Conservation (phyloP, 2,797 vertebrate species). For the Cynodonichthys magdalenae region DNA sequence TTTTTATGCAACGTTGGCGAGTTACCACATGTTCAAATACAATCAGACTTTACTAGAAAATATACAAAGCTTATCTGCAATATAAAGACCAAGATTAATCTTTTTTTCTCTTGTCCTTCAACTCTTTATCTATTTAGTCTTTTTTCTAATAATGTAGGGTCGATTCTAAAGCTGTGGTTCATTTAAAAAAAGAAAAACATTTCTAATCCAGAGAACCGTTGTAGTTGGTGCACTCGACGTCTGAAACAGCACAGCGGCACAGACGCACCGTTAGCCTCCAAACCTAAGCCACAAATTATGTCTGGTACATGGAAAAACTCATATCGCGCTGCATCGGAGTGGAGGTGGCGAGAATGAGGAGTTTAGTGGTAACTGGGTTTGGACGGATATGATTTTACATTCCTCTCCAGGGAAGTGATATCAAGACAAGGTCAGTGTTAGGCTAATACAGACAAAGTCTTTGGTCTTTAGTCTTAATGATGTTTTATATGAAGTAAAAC, state of each 20-base stretch:
- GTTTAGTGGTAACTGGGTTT: slow-evolving; percentile 76
- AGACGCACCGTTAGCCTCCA: slow-evolving; percentile 86
- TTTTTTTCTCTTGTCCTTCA: slow-evolving; percentile 7
- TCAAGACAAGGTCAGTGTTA: slow-evolving; percentile 80
- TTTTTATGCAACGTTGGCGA: too few relatives aligned
- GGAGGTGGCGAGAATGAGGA: slow-evolving; percentile 74
- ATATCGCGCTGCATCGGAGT: slow-evolving; percentile 74
- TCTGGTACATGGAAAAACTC: slow-evolving; percentile 82
- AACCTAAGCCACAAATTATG: slow-evolving; percentile 84
- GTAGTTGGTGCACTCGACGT: slow-evolving; percentile 70
- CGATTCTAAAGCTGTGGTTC: slow-evolving; percentile 2
- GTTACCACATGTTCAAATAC: slow-evolving; percentile 67
- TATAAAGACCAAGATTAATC: slow-evolving; percentile 57
- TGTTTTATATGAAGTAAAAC: slow-evolving; percentile 33
- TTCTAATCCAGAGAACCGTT: slow-evolving; percentile 59
- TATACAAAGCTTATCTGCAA: slow-evolving; percentile 59
- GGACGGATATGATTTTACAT: slow-evolving; percentile 79
- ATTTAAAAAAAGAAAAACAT: background rate
- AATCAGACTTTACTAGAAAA: slow-evolving; percentile 77
- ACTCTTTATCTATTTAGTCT: slow-evolving; percentile 26
- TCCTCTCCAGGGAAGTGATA: slow-evolving; percentile 81
- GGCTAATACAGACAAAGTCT: slow-evolving; percentile 68
- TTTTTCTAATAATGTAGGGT: too few relatives aligned
- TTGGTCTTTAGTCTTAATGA: slow-evolving; percentile 37
- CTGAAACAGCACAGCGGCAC: slow-evolving; percentile 80